Evolutionary conservation across 1,140 invertebrate genomes (phyloP).

Genomic region (Drosophila mojavensis): DNA sequence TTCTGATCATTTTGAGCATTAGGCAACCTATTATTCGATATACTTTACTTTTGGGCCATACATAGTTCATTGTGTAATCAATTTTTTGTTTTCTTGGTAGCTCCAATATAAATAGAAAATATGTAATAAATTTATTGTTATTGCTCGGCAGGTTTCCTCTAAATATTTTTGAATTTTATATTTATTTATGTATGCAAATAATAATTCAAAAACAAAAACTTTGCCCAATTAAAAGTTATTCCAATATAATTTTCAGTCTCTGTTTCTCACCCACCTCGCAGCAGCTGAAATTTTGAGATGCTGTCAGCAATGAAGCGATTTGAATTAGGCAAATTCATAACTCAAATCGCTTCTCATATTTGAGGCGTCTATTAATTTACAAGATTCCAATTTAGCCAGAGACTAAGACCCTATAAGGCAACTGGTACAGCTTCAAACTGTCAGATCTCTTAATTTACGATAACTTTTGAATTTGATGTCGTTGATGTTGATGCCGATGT

Average conservation of each 20-base stretch:
- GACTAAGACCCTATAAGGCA: conserved; percentile 40
- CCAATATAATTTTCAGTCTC: not conserved
- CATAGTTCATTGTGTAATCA: too few relatives aligned
- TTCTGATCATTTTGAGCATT: too few relatives aligned
- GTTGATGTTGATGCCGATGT: conserved; percentile 18
- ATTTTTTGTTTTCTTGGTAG: too few relatives aligned
- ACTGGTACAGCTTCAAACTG: conserved; percentile 50
- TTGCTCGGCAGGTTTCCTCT: too few relatives aligned
- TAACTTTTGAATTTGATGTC: conserved; percentile 48
- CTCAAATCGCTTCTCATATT: conserved; percentile 38
- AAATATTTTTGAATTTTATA: too few relatives aligned
- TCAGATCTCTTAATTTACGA: conserved; percentile 67
- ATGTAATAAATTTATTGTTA: too few relatives aligned
- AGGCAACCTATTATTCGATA: too few relatives aligned
- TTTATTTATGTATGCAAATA: too few relatives aligned
- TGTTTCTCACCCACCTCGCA: not conserved
- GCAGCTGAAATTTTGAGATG: conserved; percentile 1
- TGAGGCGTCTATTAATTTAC: conserved; percentile 71
- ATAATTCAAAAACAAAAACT: too few relatives aligned
- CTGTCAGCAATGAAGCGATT: conserved; percentile 16
- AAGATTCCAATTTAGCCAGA: conserved; percentile 56
- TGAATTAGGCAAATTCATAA: conserved; percentile 37
- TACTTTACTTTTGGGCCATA: too few relatives aligned
- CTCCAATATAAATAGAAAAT: too few relatives aligned
- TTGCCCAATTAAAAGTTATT: too few relatives aligned